phyloP scores from a whole-genome alignment of 2,888 invertebrate species.

The Seira musarum region DNA sequence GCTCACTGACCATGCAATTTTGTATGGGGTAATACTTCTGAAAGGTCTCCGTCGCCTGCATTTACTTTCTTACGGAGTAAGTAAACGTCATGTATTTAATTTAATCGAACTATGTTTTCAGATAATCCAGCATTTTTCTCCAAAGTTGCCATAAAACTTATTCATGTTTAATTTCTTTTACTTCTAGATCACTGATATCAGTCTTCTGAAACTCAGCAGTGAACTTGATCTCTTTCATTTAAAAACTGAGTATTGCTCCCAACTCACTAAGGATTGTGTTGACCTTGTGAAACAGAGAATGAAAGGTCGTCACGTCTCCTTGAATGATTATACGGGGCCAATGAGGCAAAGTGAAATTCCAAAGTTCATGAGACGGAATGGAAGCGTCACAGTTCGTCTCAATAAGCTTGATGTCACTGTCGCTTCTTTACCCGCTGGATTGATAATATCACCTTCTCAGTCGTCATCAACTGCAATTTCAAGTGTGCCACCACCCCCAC shows the following conservation, averaged over 20 bases:
- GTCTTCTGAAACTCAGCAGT: slow-evolving; percentile 42
- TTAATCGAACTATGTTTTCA: too few relatives aligned
- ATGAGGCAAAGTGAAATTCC: slow-evolving; percentile 61
- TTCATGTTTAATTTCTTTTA: not conserved
- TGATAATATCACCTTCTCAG: not conserved
- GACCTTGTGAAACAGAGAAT: slow-evolving; percentile 39
- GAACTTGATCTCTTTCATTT: slow-evolving; percentile 63
- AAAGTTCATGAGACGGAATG: slow-evolving; percentile 61
- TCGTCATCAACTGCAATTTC: not conserved
- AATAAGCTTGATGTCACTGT: slow-evolving; percentile 37
- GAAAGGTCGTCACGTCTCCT: slow-evolving; percentile 37
- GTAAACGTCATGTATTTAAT: slow-evolving; percentile 14
- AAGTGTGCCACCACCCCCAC: slow-evolving; percentile 20
- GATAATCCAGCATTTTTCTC: too few relatives aligned
- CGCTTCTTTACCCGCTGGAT: not conserved
- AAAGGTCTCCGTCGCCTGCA: slow-evolving; percentile 54
- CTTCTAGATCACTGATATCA: slow-evolving; percentile 56
- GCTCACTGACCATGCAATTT: slow-evolving; percentile 58
- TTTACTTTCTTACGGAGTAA: slow-evolving; percentile 55
- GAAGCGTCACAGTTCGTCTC: slow-evolving; percentile 51
- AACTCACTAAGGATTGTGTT: slow-evolving; percentile 33
- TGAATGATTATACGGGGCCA: slow-evolving; percentile 57
- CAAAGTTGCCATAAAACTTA: not conserved
- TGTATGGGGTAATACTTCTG: slow-evolving; percentile 60
- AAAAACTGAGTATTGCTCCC: slow-evolving; percentile 58